phyloP scores from a whole-genome alignment of 2,888 invertebrate species.

The Hydriomena furcata region DNA sequence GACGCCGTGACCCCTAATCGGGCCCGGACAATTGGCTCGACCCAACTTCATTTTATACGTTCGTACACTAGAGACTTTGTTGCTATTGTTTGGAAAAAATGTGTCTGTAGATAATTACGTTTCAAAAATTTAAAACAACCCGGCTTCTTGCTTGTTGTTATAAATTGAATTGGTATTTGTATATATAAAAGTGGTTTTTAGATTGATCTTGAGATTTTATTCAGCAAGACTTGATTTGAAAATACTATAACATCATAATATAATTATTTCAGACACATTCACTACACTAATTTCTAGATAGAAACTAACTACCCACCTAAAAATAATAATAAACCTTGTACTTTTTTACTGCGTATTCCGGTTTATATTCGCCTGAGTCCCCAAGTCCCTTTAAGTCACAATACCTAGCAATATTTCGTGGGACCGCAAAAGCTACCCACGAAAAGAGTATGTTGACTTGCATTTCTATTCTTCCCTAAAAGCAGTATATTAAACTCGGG shows the following conservation, averaged over 20 bases:
- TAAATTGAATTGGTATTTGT: too few relatives aligned
- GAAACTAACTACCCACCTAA: too few relatives aligned
- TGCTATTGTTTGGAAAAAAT: conserved; percentile 7
- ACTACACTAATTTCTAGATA: too few relatives aligned
- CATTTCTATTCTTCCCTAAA: conserved; percentile 24
- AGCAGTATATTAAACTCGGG: conserved; percentile 26
- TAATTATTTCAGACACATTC: too few relatives aligned
- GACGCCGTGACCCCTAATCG: conserved; percentile 16
- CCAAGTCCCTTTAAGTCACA: conserved; percentile 9
- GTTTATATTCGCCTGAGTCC: not conserved
- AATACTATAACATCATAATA: too few relatives aligned
- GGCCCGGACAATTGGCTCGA: conserved; percentile 14
- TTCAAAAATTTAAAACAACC: too few relatives aligned
- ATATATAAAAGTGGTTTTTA: too few relatives aligned
- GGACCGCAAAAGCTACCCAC: conserved; percentile 6
- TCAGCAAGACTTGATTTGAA: too few relatives aligned
- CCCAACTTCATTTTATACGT: conserved; percentile 11
- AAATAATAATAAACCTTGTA: too few relatives aligned
- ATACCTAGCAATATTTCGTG: conserved; percentile 16
- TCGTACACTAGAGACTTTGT: conserved; percentile 13
- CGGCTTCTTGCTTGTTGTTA: too few relatives aligned
- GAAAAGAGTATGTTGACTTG: conserved; percentile 26
- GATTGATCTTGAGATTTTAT: too few relatives aligned
- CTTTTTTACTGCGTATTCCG: not conserved
- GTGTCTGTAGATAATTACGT: too few relatives aligned